phyloP scores from a whole-genome alignment of 1,140 invertebrate species.

The Cherax quadricarinatus region DNA sequence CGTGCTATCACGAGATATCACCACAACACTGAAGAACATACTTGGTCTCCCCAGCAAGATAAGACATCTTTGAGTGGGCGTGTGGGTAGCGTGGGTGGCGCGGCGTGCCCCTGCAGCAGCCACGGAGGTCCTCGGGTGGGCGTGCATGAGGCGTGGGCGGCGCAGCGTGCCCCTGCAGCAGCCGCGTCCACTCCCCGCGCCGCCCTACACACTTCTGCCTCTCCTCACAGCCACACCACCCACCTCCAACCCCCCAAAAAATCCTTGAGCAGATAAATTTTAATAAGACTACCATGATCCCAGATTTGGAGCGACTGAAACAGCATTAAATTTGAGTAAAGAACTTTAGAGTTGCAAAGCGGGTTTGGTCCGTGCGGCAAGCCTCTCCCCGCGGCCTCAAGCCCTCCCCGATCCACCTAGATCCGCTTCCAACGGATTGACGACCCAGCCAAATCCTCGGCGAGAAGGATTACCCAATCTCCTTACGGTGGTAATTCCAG shows the following conservation, averaged over 20 bases:
- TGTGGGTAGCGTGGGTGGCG: neutral
- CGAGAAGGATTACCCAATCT: slow-evolving; percentile 73
- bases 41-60: neutral
- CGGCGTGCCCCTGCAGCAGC: too few species aligned
- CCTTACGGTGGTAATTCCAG: slow-evolving; percentile 62
- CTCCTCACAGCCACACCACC: slow-evolving; percentile 26
- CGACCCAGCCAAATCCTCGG: slow-evolving; percentile 70
- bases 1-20: too few species aligned
- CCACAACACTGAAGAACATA: too few species aligned
- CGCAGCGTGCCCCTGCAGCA: neutral
- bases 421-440: slow-evolving; percentile 72
- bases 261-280: slow-evolving; percentile 74
- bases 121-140: neutral
- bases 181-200: slow-evolving; percentile 35
- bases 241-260: slow-evolving; percentile 67
- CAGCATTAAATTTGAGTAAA: slow-evolving; percentile 74
- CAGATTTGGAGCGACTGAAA: slow-evolving; percentile 73
- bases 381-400: slow-evolving; percentile 71
- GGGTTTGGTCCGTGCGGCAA: slow-evolving; percentile 64
- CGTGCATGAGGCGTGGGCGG: neutral
- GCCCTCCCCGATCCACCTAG: slow-evolving; percentile 58
- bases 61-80: neutral
- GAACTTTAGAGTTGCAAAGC: slow-evolving; percentile 72
- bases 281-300: slow-evolving; percentile 73
- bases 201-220: slow-evolving; percentile 60